Evolutionary conservation across 2,797 vertebrate genomes (phyloP).

Genomic region (Spatula versicolor): DNA sequence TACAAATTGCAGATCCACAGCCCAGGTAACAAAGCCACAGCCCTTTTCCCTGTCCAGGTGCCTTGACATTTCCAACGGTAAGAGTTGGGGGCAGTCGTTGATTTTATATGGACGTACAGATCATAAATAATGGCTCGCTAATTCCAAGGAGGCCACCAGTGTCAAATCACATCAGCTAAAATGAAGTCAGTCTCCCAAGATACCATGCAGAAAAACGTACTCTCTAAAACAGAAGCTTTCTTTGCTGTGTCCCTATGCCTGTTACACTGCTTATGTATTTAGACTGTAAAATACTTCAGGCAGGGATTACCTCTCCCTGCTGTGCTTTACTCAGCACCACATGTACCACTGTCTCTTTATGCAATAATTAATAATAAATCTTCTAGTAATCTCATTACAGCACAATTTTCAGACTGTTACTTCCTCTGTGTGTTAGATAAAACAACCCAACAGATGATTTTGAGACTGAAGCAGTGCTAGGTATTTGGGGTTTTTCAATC

Average conservation of each 20-base stretch:
- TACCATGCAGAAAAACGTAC: not conserved
- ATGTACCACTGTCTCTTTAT: not conserved
- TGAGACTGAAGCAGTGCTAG: not conserved
- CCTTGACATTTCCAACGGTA: not conserved
- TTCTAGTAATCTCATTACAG: conserved; percentile 10
- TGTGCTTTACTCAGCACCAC: not conserved
- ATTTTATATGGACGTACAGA: not conserved
- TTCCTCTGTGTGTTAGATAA: not conserved
- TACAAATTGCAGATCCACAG: not conserved
- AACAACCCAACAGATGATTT: conserved; percentile 3
- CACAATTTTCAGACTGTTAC: not conserved
- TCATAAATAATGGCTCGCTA: not conserved
- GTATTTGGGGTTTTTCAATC: not conserved
- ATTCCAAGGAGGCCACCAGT: not conserved
- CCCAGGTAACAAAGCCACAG: not conserved
- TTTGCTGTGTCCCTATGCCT: not conserved
- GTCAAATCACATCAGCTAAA: not conserved
- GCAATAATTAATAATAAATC: conserved; percentile 17
- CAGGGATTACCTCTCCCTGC: not conserved
- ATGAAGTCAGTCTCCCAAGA: not conserved
- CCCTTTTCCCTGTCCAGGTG: not conserved
- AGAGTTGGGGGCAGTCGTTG: not conserved
- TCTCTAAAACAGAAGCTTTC: not conserved
- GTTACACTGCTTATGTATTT: not conserved
- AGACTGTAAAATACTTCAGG: not conserved